Percentiles rank a stretch among this genome's conserved stretches.
phyloP scores from a whole-genome alignment of 2,888 invertebrate species.

The Esperia sulphurella region DNA sequence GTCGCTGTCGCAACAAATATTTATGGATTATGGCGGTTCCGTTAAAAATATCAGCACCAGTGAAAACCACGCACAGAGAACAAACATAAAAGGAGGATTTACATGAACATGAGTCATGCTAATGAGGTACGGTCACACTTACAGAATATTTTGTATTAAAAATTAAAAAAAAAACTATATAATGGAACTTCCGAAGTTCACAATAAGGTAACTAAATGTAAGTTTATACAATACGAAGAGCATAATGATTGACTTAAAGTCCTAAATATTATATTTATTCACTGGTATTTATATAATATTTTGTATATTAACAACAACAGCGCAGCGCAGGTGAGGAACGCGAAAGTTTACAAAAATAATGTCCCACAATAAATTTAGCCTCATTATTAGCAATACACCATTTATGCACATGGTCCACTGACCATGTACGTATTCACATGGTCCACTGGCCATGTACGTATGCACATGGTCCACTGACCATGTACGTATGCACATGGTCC shows the following conservation, averaged over 20 bases:
- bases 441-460: no score
- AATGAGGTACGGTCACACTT: constrained; percentile 66
- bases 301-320: constrained; percentile 1
- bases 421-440: no score
- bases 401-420: no score
- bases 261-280: constrained; percentile 57
- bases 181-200: constrained; percentile 73
- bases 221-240: constrained; percentile 56
- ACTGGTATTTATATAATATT: constrained; percentile 38
- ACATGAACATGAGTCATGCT: constrained; percentile 58
- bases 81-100: constrained; percentile 39
- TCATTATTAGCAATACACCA: no score
- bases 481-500: no score
- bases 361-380: no score
- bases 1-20: background rate
- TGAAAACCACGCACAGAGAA: constrained; percentile 17
- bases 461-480: no score
- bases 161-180: constrained; percentile 55
- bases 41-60: background rate
- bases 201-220: constrained; percentile 71
- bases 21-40: no score
- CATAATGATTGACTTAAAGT: constrained; percentile 68
- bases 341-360: no score
- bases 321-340: background rate
- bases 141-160: constrained; percentile 22